Evolutionary conservation across 2,113 vertebrate genomes (phyloP).

Genomic region (Ceyx melanurus): DNA sequence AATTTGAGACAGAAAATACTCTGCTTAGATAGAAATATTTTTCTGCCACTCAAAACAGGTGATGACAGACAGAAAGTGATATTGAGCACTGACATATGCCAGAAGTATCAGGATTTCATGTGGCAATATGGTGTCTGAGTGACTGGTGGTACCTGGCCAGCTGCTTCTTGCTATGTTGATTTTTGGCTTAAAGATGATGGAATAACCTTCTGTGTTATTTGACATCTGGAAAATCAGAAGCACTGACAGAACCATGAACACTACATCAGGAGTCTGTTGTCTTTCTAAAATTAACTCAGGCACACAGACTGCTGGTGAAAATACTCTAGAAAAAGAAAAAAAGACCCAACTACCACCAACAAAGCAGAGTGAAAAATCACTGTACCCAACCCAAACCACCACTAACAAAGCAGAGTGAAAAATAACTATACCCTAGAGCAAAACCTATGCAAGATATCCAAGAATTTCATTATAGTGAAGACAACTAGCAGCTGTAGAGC

Average conservation of each 20-base stretch:
- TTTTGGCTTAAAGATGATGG: not conserved
- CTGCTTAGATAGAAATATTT: not conserved
- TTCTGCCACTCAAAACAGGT: not conserved
- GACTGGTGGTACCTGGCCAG: not conserved
- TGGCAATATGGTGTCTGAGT: not conserved
- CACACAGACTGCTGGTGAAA: not conserved
- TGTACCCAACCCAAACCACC: not conserved
- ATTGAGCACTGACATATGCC: not conserved
- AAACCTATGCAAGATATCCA: not conserved
- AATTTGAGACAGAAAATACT: constrained; percentile 3
- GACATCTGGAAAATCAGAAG: not conserved
- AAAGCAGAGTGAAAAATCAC: no score
- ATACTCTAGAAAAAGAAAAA: not conserved
- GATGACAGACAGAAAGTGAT: not conserved
- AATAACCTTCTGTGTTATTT: not conserved
- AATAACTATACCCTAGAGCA: not conserved
- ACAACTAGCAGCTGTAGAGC: not conserved
- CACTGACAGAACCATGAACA: not conserved
- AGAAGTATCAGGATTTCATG: not conserved
- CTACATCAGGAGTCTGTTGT: not conserved
- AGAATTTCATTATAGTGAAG: not conserved
- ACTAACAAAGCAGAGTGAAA: not conserved
- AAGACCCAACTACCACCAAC: no score
- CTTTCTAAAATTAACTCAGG: not conserved
- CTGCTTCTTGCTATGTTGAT: not conserved